Evolutionary conservation across 2,113 vertebrate genomes (phyloP).

Genomic region (Forbesichthys agassizii): DNA sequence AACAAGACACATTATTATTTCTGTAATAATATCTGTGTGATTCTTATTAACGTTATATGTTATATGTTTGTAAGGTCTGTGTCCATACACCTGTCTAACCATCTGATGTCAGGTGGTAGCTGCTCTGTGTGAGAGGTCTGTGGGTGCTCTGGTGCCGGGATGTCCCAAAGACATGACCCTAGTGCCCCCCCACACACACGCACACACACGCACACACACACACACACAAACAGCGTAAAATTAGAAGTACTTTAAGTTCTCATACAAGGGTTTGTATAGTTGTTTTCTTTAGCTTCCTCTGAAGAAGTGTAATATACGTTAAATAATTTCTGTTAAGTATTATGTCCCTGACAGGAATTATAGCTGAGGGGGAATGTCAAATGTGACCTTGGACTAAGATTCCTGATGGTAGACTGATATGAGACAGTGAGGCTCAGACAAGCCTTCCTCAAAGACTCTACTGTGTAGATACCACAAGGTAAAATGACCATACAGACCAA

Average conservation of each 20-base stretch:
- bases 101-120: constrained; percentile 57
- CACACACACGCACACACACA: no score
- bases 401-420: constrained; percentile 9
- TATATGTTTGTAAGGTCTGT: not conserved
- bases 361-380: not conserved
- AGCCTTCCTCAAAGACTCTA: constrained; percentile 25
- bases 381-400: constrained; percentile 2
- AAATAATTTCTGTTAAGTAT: no score
- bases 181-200: constrained; percentile 2
- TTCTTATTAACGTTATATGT: not conserved
- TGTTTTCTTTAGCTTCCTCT: not conserved
- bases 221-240: not conserved
- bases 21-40: not conserved
- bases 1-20: not conserved
- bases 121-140: constrained; percentile 21
- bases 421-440: constrained; percentile 21
- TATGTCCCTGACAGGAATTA: not conserved
- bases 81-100: constrained; percentile 54
- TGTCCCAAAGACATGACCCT: constrained; percentile 33
- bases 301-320: no score
- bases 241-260: no score
- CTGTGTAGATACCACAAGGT: constrained; percentile 24
- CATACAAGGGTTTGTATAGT: not conserved
- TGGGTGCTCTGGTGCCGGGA: constrained; percentile 26
- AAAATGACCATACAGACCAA: constrained; percentile 42